Percentiles rank a stretch among this genome's conserved stretches.
These are phyloP conservation scores for Abrostola triplasia DNA, from an alignment of 2,888 invertebrate genomes.

Conservation along the genomic window DNA sequence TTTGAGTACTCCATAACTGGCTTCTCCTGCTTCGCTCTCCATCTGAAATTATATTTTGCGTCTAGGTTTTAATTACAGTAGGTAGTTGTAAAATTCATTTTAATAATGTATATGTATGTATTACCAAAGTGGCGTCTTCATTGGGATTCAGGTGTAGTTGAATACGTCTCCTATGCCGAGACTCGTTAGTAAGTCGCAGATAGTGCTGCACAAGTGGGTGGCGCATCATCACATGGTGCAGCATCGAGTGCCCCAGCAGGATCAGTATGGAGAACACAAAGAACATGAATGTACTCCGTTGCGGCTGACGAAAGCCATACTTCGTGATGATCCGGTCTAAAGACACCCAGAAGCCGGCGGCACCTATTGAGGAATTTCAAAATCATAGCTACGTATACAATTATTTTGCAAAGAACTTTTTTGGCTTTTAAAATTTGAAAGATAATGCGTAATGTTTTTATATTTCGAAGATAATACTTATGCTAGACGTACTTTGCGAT, in stretches of 20 bases:
- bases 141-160: conserved; percentile 94
- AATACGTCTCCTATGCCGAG: conserved; percentile 92
- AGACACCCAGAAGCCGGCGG: conserved; percentile 96
- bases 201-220: conserved; percentile 95
- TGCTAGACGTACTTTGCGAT: no score
- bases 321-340: conserved; percentile 95
- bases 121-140: conserved; percentile 94
- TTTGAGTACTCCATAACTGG: conserved; percentile 92
- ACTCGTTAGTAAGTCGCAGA: conserved; percentile 92
- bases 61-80: neutral
- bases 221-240: conserved; percentile 93
- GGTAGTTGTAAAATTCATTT: conserved; percentile 21
- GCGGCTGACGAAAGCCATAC: conserved; percentile 92
- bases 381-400: neutral
- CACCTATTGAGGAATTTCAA: conserved; percentile 87
- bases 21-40: conserved; percentile 80
- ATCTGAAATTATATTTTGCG: conserved; percentile 68
- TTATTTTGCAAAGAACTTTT: neutral
- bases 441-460: neutral
- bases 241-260: conserved; percentile 92
- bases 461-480: no score
- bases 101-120: conserved; percentile 50
- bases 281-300: conserved; percentile 95
- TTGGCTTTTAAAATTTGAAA: neutral
- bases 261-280: conserved; percentile 94